Evolutionary conservation across 2,113 vertebrate genomes (phyloP), one percentile per base, ranked within the genome.

Genomic region (Dicentrarchus labrax): DNA sequence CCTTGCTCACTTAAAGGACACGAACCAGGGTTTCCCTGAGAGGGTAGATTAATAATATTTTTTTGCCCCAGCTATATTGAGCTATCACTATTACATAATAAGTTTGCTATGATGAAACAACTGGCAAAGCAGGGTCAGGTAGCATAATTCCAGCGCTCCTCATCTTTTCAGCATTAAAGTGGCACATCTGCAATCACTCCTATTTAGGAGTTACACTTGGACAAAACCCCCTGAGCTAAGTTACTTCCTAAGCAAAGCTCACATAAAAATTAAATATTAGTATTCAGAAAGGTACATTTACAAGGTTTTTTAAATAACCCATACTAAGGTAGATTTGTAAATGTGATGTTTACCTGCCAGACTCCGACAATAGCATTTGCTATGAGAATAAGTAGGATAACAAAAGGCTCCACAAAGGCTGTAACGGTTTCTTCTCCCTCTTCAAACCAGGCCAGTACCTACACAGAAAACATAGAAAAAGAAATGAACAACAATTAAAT

Each of bases 381-480:
- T 93, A 99, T 97, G 89, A 99, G 97, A 94, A 99, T 99, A 82
- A 99, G 97, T 51, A 99, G 95, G 91, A 99, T 99, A 91, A 99
- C 98, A 95, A 99, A 99, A 92, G 98, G 98, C 84, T 99, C 98
- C 96, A 99, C 98, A 90, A 99, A 99, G 43, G 98, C 98, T 88
- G 98, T 99, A 67, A 99, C 93, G 39, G 98, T 99, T 95, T 98
- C 97, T 95, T 99, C 98, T 84, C 97, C 98, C 94, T 99, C 98
- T 95, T 99, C 98, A 94, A 99, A 99, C 98, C 98, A 99, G 88
- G 98, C 98, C 96, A 99, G 95, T 70, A 97, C 97, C 98, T 99
- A 77, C 30, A 76, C 0, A 93, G 0, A 93, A 93, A 82, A 94
- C 17, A 94, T 19, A 69, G 53, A 54, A 15, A 16, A 24, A 71